phyloP scores from a whole-genome alignment of 2,888 invertebrate genomes.

The Sesamia inferens region DNA sequence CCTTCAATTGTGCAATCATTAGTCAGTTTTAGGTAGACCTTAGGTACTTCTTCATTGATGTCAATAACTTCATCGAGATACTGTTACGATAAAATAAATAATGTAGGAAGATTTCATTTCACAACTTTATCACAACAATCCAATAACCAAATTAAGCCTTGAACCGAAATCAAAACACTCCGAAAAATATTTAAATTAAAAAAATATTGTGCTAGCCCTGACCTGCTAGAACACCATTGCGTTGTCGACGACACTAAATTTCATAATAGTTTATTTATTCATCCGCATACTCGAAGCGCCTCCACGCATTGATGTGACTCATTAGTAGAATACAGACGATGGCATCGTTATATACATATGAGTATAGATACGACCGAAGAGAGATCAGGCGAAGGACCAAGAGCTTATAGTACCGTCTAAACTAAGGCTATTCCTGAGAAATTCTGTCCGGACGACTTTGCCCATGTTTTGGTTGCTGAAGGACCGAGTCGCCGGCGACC shows the following conservation, averaged over 20 bases:
- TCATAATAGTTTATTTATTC: slow-evolving; percentile 67
- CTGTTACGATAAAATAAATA: background rate
- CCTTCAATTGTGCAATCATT: too few relatives aligned
- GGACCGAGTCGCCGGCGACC: too few relatives aligned
- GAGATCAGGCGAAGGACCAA: background rate
- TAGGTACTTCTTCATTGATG: background rate
- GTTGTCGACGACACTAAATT: slow-evolving; percentile 57
- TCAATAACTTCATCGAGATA: background rate
- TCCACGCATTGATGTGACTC: slow-evolving; percentile 57
- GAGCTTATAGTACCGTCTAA: too few relatives aligned
- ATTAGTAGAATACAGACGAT: slow-evolving; percentile 35
- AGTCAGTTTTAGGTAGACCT: background rate
- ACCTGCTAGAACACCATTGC: slow-evolving; percentile 53
- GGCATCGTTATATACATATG: background rate
- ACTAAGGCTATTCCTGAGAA: background rate
- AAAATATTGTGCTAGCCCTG: slow-evolving; percentile 67
- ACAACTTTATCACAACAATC: slow-evolving; percentile 19
- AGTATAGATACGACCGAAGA: background rate
- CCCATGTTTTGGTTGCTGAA: too few relatives aligned
- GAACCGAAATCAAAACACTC: slow-evolving; percentile 41
- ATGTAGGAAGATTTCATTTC: slow-evolving; percentile 2
- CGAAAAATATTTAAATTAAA: slow-evolving; percentile 34
- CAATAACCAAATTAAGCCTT: slow-evolving; percentile 20
- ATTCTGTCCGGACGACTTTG: too few relatives aligned
- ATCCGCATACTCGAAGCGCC: slow-evolving; percentile 58